Base-by-base conservation (phyloP, 2,888 invertebrate genomes). In the Deilephila porcellus region DNA sequence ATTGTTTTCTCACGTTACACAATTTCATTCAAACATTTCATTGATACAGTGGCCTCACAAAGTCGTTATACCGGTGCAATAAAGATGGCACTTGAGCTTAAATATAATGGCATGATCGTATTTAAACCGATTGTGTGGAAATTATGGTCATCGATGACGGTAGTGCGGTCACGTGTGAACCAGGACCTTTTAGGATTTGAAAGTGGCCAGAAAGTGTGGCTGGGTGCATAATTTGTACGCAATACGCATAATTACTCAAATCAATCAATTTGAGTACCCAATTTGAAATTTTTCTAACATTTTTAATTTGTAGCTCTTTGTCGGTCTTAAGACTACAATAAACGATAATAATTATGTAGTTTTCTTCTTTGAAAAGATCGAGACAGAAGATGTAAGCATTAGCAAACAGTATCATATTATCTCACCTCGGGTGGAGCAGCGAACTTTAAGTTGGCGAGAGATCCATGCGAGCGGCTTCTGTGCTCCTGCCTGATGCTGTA, bases 401-500 rank as follows among this genome's bases (percentile, higher is more conserved):
- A 2, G 14, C 14, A 45, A 45, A 14, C 11, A 45, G 45, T 45
- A 45, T 14, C 45, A 14, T 45, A 67, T 67, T 53, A 34, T 75
- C 94, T 92, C 79, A 95, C 95, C 91, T 95, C 95, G 64, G 95
- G 95, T 78, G 97, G 97, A 79, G 97, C 97, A 81, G 97, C 98
- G 91, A 98, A 98, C 88, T 98, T 98, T 77, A 98, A 94, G 88
- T 98, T 98, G 76, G 98, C 98, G 88, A 98, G 95, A 76, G 98
- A 98, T 75, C 98, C 98, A 90, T 98, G 98, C 84, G 98, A 98
- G 76, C 98, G 96, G 88, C 98, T 98, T 79, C 98, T 96, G 88
- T 98, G 98, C 89, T 98, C 98, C 89, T 98, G 98, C 74, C 98
- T 95, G 86, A 98, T 98, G 81, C 98, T 98, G 93, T 98, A 98